Base-by-base conservation (phyloP, 2,888 invertebrate species). In the Lasioglossum zephyrum region DNA sequence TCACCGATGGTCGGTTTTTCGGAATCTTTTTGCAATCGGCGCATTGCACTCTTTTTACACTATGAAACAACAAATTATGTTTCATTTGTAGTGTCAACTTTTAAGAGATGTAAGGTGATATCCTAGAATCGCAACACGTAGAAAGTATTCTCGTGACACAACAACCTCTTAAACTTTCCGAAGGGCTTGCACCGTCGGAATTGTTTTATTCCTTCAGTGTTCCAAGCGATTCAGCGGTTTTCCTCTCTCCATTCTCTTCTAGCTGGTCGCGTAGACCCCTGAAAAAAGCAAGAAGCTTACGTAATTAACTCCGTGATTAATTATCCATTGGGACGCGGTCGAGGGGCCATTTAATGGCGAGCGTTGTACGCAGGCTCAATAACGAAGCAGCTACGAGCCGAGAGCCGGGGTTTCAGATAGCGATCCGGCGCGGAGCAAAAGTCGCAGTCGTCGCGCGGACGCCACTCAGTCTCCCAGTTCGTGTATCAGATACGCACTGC, bases 281-380 rank as follows among this genome's bases (percentile, higher is more conserved):
- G 57, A n/a, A n/a, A n/a, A n/a, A 70, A 26, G 41, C 5, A 41
- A n/a, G 44, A 16, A 44, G 41, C 41, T 69, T 70, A n/a, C 44
- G 70, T 69, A 69, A 41, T 70, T 70, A 70, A n/a, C 41, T 70
- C n/a, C 41, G 70, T n/a, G 70, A 41, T 70, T 26, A 44, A 73
- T 26, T 44, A 44, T 73, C 44, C 72, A 26, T 47, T 73, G 13
- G 72, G 36, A 39, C 39, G 39, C 39, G 44, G 26, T 18, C 63
- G 63, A 31, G 63, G 63, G 63, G 63, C 8, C 16, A 9, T 73
- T 47, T 44, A 44, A 44, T 47, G 44, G 44, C 73, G 31, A 49
- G 31, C 41, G 49, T 3, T 73, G 26, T 26, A 47, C 44, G 72
- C 44, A 44, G 47, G 16, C 44, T 73, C 44, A 73, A 73, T 44